Evolutionary conservation across 2,113 vertebrate species (phyloP), one percentile per base, ranked within the genome.

Genomic region (Pao palembangensis): DNA sequence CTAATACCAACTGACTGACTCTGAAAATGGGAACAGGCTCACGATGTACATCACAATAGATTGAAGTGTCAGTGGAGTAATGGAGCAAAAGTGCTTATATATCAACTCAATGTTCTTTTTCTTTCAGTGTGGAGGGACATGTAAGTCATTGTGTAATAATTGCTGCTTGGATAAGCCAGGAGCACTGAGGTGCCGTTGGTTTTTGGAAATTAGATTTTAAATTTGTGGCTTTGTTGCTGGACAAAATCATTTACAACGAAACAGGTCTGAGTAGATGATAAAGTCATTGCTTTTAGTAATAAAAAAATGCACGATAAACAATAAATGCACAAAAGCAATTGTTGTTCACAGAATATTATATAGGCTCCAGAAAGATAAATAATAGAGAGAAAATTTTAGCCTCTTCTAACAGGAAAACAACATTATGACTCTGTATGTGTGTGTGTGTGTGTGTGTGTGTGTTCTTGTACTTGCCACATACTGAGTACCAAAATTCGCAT

Each of bases 1-100:
- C 52, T 64, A 49, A 74, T 71, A 58, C 64, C 72, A 74, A 62
- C 28, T 55, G 70, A 79, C 70, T 61, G 67, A 52, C 28, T 77
- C 58, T 58, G 54, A 55, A 63, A 73, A 76, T 58, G 52, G 51
- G 48, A 20, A 23, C 12, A 31, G 48, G 46, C 55, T 28, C 47
- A 62, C 44, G 31, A 42, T 69, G 53, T 62, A 64, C 59, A 51
- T 69, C 66, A 74, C 55, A 65, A 69, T 41, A 70, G 53, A 75
- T 46, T 75, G 65, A 58, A 75, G 67, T 71, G 56, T 78, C 55
- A 75, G 60, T 25, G 64, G 38, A 63, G 62, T 58, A 66, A 75
- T 67, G 61, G 67, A 68, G 53, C 76, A 75, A 73, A 61, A 60
- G 52, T 56, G 51, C 17, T 67, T 65, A 44, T 55, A 76, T 64